phyloP scores from a whole-genome alignment of 2,888 invertebrate species.

The Taphrorychus bicolor region DNA sequence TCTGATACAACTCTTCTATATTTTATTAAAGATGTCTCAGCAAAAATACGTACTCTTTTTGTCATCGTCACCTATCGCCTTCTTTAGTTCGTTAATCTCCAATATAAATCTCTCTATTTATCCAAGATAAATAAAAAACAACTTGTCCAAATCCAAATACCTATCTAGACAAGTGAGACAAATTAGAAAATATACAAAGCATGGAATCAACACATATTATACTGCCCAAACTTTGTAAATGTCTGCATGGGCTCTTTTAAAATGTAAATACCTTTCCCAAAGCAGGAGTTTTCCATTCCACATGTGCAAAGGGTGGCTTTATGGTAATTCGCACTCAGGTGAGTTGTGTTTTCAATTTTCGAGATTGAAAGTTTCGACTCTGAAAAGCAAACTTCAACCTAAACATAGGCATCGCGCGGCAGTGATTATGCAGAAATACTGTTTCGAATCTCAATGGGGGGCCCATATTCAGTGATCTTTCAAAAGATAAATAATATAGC shows the following conservation, averaged over 20 bases:
- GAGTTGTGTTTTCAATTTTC: conserved; percentile 7
- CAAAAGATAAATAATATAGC: too few species aligned
- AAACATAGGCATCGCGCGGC: background rate
- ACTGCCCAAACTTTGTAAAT: background rate
- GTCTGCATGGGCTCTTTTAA: background rate
- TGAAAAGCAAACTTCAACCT: background rate
- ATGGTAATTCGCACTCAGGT: background rate
- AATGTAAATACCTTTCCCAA: background rate
- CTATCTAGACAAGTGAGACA: background rate
- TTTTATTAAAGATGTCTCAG: too few species aligned
- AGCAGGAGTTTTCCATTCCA: background rate
- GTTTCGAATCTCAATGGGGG: too few species aligned
- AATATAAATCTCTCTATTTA: too few species aligned
- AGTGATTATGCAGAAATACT: background rate
- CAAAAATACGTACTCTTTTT: too few species aligned
- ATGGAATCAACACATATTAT: too few species aligned
- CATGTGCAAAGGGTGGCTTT: background rate
- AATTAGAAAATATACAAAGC: background rate
- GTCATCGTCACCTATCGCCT: too few species aligned
- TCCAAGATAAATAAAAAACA: too few species aligned
- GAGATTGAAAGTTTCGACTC: background rate
- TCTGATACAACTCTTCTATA: too few species aligned
- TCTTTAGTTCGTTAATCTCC: too few species aligned
- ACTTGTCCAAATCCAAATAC: too few species aligned
- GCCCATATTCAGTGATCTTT: too few species aligned